Percentiles rank a stretch among this genome's conserved stretches.
Conservation (phyloP, 2,113 vertebrate genomes). For the Puffinus mauretanicus region DNA sequence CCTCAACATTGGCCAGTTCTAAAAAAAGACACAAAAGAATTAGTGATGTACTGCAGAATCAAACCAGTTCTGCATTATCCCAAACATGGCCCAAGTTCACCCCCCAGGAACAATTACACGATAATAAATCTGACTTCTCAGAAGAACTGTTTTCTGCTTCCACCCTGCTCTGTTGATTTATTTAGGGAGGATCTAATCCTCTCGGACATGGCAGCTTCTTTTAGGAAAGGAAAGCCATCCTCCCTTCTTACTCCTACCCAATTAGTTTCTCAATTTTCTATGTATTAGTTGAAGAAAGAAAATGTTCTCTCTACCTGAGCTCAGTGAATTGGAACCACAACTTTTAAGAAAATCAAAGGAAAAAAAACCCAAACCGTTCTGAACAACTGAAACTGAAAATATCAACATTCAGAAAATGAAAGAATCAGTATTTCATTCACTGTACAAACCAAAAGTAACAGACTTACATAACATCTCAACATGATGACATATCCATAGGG, state of each 20-base stretch:
- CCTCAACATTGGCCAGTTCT: slow-evolving; percentile 80
- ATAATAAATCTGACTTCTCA: slow-evolving; percentile 28
- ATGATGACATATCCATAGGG: slow-evolving; percentile 45
- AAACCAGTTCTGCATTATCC: neutral
- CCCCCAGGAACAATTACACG: neutral
- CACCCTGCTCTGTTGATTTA: neutral
- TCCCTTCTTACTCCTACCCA: neutral
- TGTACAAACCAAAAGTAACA: neutral
- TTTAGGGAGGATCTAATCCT: neutral
- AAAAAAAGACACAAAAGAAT: slow-evolving; percentile 14
- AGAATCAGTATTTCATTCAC: slow-evolving; percentile 3
- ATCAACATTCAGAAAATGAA: neutral
- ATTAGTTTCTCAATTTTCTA: neutral
- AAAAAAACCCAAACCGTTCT: neutral
- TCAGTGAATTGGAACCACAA: neutral
- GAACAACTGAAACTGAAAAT: neutral
- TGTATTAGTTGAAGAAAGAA: neutral
- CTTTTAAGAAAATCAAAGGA: neutral
- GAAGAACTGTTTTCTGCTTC: neutral
- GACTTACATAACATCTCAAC: slow-evolving; percentile 48
- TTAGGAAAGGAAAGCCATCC: neutral
- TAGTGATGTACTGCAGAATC: neutral
- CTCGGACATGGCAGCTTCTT: neutral
- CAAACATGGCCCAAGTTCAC: neutral
- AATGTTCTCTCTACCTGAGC: neutral